Percentiles rank a stretch among this genome's conserved stretches.
Conservation (phyloP, 2,888 invertebrate species). For the Agonopterix heracliana region DNA sequence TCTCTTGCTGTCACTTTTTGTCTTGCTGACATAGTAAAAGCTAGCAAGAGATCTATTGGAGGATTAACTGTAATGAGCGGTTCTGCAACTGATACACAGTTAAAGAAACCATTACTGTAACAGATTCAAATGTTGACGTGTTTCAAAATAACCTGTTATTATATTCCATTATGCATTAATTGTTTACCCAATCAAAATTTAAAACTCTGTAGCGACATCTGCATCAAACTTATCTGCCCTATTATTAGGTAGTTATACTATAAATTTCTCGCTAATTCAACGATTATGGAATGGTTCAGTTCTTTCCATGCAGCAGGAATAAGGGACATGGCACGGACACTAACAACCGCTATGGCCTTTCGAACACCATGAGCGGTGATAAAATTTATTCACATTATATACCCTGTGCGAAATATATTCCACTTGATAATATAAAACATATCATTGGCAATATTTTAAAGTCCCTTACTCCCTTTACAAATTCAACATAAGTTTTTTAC, state of each 20-base stretch:
- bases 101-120: too few species aligned
- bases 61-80: too few species aligned
- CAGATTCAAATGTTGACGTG: too few species aligned
- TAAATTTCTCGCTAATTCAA: conserved; percentile 45
- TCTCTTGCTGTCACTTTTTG: too few species aligned
- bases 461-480: conserved; percentile 66
- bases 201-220: too few species aligned
- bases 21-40: too few species aligned
- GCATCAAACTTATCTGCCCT: conserved; percentile 17
- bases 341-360: conserved; percentile 29
- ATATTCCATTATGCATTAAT: too few species aligned
- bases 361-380: conserved; percentile 28
- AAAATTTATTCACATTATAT: conserved; percentile 58
- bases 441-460: conserved; percentile 59
- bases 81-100: too few species aligned
- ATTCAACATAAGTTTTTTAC: conserved; percentile 38
- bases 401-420: conserved; percentile 70
- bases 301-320: conserved; percentile 62
- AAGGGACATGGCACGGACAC: conserved; percentile 67
- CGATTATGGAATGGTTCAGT: conserved; percentile 60
- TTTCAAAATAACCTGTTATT: too few species aligned
- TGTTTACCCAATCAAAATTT: background rate
- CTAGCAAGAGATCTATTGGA: too few species aligned
- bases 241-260: conserved; percentile 61
- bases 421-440: conserved; percentile 62